Percentiles rank a stretch among this genome's conserved stretches.
These are phyloP conservation scores for Toxonevra muliebris DNA, from an alignment of 2,888 invertebrate genomes.

Conservation along the genomic window DNA sequence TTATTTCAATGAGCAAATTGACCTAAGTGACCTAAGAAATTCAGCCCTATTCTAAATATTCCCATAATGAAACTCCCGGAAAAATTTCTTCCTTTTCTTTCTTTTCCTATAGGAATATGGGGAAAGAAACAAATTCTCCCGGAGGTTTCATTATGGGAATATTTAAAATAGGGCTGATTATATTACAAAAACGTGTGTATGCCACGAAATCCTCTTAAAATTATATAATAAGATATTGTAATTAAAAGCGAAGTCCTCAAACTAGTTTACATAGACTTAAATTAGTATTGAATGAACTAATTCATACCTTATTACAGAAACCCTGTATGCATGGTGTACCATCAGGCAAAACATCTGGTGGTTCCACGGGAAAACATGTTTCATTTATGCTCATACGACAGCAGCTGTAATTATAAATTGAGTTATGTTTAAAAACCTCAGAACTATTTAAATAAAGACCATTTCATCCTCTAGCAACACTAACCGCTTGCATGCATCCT, in stretches of 20 bases:
- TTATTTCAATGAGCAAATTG: too few relatives aligned
- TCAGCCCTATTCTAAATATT: too few relatives aligned
- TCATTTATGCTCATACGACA: constrained; percentile 91
- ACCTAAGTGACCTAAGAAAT: too few relatives aligned
- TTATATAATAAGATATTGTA: neutral
- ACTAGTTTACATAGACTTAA: neutral
- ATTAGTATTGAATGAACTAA: neutral
- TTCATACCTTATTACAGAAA: constrained; percentile 86
- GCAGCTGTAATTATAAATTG: constrained; percentile 67
- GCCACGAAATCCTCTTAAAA: too few relatives aligned
- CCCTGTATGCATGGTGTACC: constrained; percentile 97
- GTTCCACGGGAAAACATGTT: constrained; percentile 90
- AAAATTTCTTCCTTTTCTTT: too few relatives aligned
- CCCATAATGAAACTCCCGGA: too few relatives aligned
- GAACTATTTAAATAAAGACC: neutral
- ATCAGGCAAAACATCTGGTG: constrained; percentile 87
- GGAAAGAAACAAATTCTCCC: too few relatives aligned
- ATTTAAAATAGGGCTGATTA: too few relatives aligned
- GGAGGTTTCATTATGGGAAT: too few relatives aligned
- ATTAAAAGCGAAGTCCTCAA: neutral
- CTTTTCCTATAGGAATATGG: too few relatives aligned
- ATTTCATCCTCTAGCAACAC: neutral
- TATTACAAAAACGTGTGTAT: too few relatives aligned
- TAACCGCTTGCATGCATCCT: constrained; percentile 86
- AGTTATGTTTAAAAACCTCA: too few relatives aligned